phyloP scores from a whole-genome alignment of 2,888 invertebrate species.

The Xanthia togata region DNA sequence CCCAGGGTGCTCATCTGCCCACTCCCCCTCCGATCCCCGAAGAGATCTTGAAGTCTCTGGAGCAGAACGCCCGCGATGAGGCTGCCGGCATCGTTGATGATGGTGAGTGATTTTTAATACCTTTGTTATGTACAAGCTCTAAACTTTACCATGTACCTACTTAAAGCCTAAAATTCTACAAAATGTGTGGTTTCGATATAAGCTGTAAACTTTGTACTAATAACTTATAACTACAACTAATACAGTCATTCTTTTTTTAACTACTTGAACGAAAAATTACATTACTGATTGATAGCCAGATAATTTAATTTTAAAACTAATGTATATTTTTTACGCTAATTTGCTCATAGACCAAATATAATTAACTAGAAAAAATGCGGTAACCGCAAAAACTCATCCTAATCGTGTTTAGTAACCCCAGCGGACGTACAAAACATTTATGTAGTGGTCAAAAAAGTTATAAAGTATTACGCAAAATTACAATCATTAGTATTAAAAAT shows the following conservation, averaged over 20 bases:
- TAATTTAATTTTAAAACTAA: conserved; percentile 7
- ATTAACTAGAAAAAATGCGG: conserved; percentile 30
- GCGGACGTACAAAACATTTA: conserved; percentile 15
- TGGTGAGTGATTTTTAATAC: conserved; percentile 78
- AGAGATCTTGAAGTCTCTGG: conserved; percentile 86
- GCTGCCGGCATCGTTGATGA: conserved; percentile 88
- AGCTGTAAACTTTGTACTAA: background rate
- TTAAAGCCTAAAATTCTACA: background rate
- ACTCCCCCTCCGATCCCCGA: conserved; percentile 89
- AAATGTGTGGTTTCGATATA: background rate
- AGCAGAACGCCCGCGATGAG: conserved; percentile 88
- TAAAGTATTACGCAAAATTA: conserved; percentile 22
- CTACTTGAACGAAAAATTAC: conserved; percentile 1
- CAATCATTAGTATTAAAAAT: conserved; percentile 41
- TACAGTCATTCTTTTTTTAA: conserved; percentile 8
- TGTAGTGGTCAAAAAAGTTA: conserved; percentile 32
- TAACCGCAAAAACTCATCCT: conserved; percentile 37
- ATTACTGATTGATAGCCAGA: conserved; percentile 27
- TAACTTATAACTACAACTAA: background rate
- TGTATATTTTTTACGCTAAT: conserved; percentile 30
- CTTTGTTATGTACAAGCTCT: background rate
- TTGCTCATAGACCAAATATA: conserved; percentile 6
- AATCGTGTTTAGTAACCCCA: conserved; percentile 40
- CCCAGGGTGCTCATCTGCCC: conserved; percentile 87
- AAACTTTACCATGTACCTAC: background rate